Percentiles rank a stretch among this genome's conserved stretches.
phyloP scores from a whole-genome alignment of 2,113 vertebrate species.

The Sinocyclocheilus anshuiensis region DNA sequence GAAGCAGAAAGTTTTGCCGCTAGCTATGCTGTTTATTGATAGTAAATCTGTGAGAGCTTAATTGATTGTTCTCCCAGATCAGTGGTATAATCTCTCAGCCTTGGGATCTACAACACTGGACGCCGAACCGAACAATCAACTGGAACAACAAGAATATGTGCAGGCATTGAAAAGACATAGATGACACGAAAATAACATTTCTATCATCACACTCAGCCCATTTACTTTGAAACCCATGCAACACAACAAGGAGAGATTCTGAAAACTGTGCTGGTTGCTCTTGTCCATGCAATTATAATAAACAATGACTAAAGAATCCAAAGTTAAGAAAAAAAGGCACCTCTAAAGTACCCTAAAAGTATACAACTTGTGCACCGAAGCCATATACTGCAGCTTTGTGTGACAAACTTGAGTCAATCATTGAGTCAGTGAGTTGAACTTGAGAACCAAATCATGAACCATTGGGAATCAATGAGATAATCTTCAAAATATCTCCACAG shows the following conservation, averaged over 20 bases:
- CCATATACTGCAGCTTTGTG: background rate
- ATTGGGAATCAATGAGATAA: too few relatives aligned
- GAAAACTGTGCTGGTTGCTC: background rate
- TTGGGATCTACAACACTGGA: conserved; percentile 59
- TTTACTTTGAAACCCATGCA: background rate
- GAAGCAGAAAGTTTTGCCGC: conserved; percentile 59
- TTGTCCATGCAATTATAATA: background rate
- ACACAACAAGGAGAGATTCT: background rate
- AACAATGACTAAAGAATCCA: background rate
- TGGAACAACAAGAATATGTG: conserved; percentile 31
- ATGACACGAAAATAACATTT: background rate
- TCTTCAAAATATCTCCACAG: background rate
- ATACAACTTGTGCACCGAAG: background rate
- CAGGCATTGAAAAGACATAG: background rate
- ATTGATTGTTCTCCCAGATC: conserved; percentile 78
- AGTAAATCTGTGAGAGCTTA: conserved; percentile 72
- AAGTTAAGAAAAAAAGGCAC: background rate
- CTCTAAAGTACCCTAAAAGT: background rate
- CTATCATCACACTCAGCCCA: background rate
- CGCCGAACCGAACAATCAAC: conserved; percentile 49
- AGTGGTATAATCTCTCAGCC: conserved; percentile 70
- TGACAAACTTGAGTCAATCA: background rate
- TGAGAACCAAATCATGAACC: too few relatives aligned
- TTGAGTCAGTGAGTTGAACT: background rate
- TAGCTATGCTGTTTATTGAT: conserved; percentile 77